Percentiles rank a stretch among this genome's conserved stretches.
Evolutionary conservation across 2,888 invertebrate species (phyloP).

Genomic region (Ormyrus pomaceus): DNA sequence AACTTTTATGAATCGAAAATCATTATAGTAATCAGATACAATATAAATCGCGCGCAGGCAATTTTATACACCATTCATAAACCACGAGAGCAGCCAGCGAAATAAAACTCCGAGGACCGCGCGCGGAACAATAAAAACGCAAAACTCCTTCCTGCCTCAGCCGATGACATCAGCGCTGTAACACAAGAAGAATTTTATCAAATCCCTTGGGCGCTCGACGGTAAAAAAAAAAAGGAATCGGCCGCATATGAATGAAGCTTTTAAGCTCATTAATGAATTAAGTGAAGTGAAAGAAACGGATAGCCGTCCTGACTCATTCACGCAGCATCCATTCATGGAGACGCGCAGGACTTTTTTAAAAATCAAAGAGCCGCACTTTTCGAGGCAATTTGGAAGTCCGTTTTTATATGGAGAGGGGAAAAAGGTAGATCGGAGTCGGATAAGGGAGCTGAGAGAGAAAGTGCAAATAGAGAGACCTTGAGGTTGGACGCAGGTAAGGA

Average conservation of each 20-base stretch:
- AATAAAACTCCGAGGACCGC: background rate
- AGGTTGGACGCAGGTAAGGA: constrained; percentile 38
- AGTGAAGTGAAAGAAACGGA: constrained; percentile 52
- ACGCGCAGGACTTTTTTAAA: constrained; percentile 24
- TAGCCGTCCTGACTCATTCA: constrained; percentile 51
- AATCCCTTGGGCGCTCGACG: constrained; percentile 18
- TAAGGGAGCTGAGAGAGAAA: constrained; percentile 46
- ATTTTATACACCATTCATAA: background rate
- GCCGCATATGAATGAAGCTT: constrained; percentile 55
- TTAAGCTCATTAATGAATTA: constrained; percentile 57
- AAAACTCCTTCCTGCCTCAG: constrained; percentile 3
- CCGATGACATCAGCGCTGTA: constrained; percentile 45
- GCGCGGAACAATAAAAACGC: constrained; percentile 31
- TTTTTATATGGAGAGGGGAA: background rate
- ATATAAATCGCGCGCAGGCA: background rate
- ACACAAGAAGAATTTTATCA: constrained; percentile 54
- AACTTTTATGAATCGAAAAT: background rate
- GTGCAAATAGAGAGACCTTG: constrained; percentile 47
- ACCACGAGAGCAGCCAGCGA: background rate
- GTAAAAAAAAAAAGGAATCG: background rate
- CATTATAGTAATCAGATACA: constrained; percentile 24
- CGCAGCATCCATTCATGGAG: constrained; percentile 34
- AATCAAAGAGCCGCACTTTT: background rate
- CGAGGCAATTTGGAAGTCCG: constrained; percentile 11
- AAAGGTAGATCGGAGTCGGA: constrained; percentile 28